Evolutionary conservation across 2,113 vertebrate genomes (phyloP).

Genomic region (Xenopus borealis): DNA sequence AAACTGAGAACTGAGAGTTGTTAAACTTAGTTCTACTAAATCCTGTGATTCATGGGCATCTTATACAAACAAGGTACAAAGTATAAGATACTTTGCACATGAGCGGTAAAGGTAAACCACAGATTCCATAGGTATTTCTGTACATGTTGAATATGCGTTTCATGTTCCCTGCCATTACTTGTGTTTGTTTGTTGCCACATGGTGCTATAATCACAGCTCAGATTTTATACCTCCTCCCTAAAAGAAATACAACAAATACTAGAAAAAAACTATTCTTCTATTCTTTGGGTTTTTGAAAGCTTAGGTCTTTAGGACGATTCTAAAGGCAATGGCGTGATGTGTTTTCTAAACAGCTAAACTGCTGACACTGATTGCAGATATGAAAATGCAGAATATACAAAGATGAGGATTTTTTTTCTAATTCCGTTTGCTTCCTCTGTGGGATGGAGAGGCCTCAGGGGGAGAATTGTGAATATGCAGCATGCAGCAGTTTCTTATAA

Average conservation of each 20-base stretch:
- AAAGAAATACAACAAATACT: neutral
- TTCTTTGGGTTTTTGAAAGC: conserved; percentile 6
- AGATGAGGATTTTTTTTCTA: neutral
- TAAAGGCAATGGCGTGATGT: conserved; percentile 23
- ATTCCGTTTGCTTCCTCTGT: neutral
- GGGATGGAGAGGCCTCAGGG: conserved; percentile 27
- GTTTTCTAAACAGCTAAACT: conserved; percentile 26
- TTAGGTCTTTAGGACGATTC: conserved; percentile 1
- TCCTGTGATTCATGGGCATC: no score
- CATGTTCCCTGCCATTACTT: conserved; percentile 4
- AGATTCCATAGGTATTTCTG: no score
- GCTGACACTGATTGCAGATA: conserved; percentile 42
- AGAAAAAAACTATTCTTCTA: neutral
- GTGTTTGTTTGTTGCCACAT: neutral
- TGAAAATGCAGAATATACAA: conserved; percentile 38
- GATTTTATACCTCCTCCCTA: neutral
- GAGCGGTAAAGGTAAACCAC: neutral
- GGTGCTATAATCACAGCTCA: neutral
- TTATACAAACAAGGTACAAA: no score
- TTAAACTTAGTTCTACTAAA: no score
- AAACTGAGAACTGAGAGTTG: no score
- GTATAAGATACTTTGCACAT: no score
- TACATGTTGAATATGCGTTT: neutral
- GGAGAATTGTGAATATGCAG: conserved; percentile 26
- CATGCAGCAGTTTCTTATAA: conserved; percentile 3